Percentiles rank a stretch among this genome's conserved stretches.
Conservation (phyloP, 1,140 invertebrate species). For the Pararge aegeria region DNA sequence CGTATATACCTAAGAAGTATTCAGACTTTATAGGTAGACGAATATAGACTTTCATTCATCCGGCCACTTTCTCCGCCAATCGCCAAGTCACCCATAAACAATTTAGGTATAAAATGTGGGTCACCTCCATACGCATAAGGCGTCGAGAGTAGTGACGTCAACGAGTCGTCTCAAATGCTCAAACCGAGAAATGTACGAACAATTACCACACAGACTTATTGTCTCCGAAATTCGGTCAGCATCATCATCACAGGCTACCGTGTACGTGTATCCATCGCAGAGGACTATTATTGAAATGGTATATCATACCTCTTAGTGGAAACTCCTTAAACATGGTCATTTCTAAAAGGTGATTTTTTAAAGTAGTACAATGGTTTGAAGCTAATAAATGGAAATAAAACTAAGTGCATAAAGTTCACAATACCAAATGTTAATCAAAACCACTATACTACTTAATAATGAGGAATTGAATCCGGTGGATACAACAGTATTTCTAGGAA, state of each 20-base stretch:
- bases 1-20: neutral
- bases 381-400: too few species aligned
- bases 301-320: too few species aligned
- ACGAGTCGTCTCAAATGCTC: slow-evolving; percentile 12
- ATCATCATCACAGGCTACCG: too few species aligned
- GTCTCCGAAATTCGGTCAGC: neutral
- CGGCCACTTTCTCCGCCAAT: slow-evolving; percentile 36
- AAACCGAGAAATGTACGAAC: slow-evolving; percentile 10
- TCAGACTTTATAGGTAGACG: slow-evolving; percentile 19
- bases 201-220: slow-evolving; percentile 1
- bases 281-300: too few species aligned
- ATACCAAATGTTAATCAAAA: too few species aligned
- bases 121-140: slow-evolving; percentile 26
- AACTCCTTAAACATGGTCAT: too few species aligned
- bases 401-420: too few species aligned
- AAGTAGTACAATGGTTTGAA: too few species aligned
- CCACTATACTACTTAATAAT: too few species aligned
- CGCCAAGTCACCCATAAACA: slow-evolving; percentile 35
- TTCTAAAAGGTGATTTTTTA: too few species aligned
- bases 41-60: slow-evolving; percentile 30
- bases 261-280: neutral
- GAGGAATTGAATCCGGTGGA: too few species aligned
- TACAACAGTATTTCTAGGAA: too few species aligned
- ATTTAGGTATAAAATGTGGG: slow-evolving; percentile 30
- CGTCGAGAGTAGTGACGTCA: slow-evolving; percentile 16